Evolutionary conservation across 2,888 invertebrate genomes (phyloP), one percentile per base, ranked within the genome.

Genomic region (Zele albiditarsus): DNA sequence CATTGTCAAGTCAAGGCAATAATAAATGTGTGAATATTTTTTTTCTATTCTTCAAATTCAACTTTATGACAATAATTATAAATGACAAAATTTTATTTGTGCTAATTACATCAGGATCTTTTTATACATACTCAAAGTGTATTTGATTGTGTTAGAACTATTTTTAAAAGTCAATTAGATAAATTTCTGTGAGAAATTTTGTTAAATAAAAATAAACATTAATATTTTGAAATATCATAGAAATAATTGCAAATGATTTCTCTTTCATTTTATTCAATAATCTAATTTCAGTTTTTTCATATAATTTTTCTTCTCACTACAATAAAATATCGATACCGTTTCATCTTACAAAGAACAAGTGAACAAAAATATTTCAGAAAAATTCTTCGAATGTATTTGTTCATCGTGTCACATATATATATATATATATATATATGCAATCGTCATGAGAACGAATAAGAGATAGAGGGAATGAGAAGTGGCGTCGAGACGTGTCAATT

Each of bases 401-500:
- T 53, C 53, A 20, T 10, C 8, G 6, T 20, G 53, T 53, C 20
- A 20, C 20, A 20, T 53, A 53, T 53, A 20, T 38, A n/a, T n/a
- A n/a, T n/a, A n/a, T n/a, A n/a, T n/a, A n/a, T n/a, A n/a, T n/a
- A n/a, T 53, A 53, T 53, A 20, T 38, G 3, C 46, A 27, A 27
- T 49, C 27, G 31, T 27, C 65, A 38, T 20, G 33, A 6, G 42
- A 25, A 67, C 23, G 27, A 16, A 53, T 28, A n/a, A n/a, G 49
- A 69, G 69, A 69, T 53, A 27, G 62, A 49, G 31, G 60, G 67
- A 46, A 68, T 68, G 46, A 31, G 31, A 69, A 69, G 58, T 42
- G 58, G n/a, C 42, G 63, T 63, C 27, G 49, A 62, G 66, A 73
- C 74, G 69, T 69, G 74, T 74, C 74, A 69, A 74, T 74, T 69